phyloP scores from a whole-genome alignment of 2,113 vertebrate species.

The Coptodon bakossiorum region DNA sequence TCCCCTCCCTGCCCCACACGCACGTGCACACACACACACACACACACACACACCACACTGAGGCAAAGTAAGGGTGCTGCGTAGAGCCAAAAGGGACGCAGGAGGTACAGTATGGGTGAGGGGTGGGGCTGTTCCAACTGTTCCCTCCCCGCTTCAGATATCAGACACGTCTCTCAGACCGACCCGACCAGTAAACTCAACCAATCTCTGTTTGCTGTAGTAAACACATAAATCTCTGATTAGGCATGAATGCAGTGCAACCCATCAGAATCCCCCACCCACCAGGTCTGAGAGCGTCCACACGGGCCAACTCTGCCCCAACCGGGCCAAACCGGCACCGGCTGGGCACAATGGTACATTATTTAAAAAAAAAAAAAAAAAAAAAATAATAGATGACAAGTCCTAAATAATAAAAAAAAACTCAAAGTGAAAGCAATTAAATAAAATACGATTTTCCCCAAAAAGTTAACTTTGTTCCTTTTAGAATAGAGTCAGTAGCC shows the following conservation, averaged over 20 bases:
- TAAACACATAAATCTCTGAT: constrained; percentile 63
- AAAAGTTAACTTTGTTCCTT: constrained; percentile 11
- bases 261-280: constrained; percentile 22
- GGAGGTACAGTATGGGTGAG: constrained; percentile 36
- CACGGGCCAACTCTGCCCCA: constrained; percentile 47
- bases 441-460: constrained; percentile 48
- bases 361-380: neutral
- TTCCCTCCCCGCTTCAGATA: constrained; percentile 35
- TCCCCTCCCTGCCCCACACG: neutral
- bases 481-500: constrained; percentile 59
- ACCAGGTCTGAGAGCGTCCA: constrained; percentile 21
- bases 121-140: constrained; percentile 43
- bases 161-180: constrained; percentile 35
- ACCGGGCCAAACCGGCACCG: constrained; percentile 13
- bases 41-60: neutral
- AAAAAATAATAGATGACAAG: neutral
- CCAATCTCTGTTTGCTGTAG: constrained; percentile 36
- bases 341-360: constrained; percentile 24
- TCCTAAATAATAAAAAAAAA: constrained; percentile 24
- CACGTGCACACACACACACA: neutral
- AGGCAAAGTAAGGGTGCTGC: constrained; percentile 1
- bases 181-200: neutral
- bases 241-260: constrained; percentile 67
- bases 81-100: constrained; percentile 11
- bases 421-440: neutral